A percentile compares a stretch with the other conserved stretches of the same genome.
phyloP scores from a whole-genome alignment of 2,113 vertebrate species.

The Hipposideros armiger region DNA sequence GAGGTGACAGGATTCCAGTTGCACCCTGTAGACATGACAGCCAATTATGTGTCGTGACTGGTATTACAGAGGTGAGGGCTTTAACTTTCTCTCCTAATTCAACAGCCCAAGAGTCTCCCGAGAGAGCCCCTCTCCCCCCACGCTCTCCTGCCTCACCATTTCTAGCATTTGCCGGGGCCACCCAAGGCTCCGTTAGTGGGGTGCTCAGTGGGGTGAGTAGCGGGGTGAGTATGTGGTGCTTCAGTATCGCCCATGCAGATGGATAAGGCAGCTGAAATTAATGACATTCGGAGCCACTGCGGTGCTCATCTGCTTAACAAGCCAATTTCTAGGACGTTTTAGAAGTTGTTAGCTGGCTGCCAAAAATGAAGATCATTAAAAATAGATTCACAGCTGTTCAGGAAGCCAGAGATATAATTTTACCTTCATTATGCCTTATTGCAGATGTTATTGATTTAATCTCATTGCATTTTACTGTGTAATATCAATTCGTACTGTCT shows the following conservation, averaged over 20 bases:
- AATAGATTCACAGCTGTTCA: constrained; percentile 92
- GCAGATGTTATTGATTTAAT: constrained; percentile 92
- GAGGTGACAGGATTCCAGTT: neutral
- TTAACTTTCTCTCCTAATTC: constrained; percentile 2
- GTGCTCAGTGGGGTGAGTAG: neutral
- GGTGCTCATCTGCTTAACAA: constrained; percentile 90
- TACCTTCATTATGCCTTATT: constrained; percentile 92
- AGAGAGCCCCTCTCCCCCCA: neutral
- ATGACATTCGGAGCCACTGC: constrained; percentile 85
- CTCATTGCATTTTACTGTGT: constrained; percentile 85
- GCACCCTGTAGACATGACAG: fast-evolving
- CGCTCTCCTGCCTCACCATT: neutral
- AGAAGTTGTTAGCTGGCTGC: constrained; percentile 91
- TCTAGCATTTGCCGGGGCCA: neutral
- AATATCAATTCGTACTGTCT: constrained; percentile 85
- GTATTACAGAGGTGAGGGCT: neutral
- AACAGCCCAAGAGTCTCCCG: neutral
- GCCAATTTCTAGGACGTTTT: constrained; percentile 89
- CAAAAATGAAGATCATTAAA: constrained; percentile 91
- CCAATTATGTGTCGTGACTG: neutral
- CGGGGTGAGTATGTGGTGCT: neutral
- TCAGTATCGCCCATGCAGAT: constrained; percentile 73
- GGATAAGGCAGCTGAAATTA: constrained; percentile 86
- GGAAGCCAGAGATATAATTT: constrained; percentile 91
- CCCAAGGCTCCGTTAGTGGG: neutral